These are phyloP conservation scores for Sinentomon sp. DNA, from an alignment of 2,888 invertebrate species.

Conservation along the genomic window DNA sequence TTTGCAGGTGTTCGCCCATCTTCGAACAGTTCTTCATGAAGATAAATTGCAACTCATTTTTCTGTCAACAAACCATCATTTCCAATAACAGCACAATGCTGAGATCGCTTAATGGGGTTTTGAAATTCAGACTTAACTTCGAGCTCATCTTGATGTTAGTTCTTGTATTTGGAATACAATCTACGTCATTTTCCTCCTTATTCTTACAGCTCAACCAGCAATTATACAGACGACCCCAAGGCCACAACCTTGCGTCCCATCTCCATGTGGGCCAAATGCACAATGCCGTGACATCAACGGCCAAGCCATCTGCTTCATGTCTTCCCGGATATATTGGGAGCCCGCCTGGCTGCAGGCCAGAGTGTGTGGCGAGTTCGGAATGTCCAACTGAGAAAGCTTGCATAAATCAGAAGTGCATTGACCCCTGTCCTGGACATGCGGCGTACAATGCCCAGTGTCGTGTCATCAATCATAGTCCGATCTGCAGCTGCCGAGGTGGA, in stretches of 20 bases:
- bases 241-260: slow-evolving; percentile 22
- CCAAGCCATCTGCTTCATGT: slow-evolving; percentile 32
- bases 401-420: slow-evolving; percentile 18
- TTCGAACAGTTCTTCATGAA: too few species aligned
- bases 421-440: slow-evolving; percentile 27
- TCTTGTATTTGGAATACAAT: too few species aligned
- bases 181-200: too few species aligned
- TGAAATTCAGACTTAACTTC: too few species aligned
- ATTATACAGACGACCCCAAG: slow-evolving; percentile 9
- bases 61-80: too few species aligned
- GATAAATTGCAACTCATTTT: too few species aligned
- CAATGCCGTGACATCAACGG: slow-evolving; percentile 33
- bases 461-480: slow-evolving; percentile 55
- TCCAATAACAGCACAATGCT: too few species aligned
- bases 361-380: slow-evolving; percentile 18
- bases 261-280: slow-evolving; percentile 51
- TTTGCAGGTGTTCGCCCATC: too few species aligned
- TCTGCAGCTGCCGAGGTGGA: slow-evolving; percentile 35
- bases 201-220: too few species aligned
- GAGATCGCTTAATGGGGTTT: too few species aligned
- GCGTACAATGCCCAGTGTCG: slow-evolving; percentile 44
- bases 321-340: slow-evolving; percentile 18
- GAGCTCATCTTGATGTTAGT: too few species aligned
- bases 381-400: slow-evolving; percentile 19
- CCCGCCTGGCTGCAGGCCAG: slow-evolving; percentile 18